Percentiles rank a stretch among this genome's conserved stretches.
phyloP scores from a whole-genome alignment of 2,888 invertebrate genomes.

The Panorpa germanica region DNA sequence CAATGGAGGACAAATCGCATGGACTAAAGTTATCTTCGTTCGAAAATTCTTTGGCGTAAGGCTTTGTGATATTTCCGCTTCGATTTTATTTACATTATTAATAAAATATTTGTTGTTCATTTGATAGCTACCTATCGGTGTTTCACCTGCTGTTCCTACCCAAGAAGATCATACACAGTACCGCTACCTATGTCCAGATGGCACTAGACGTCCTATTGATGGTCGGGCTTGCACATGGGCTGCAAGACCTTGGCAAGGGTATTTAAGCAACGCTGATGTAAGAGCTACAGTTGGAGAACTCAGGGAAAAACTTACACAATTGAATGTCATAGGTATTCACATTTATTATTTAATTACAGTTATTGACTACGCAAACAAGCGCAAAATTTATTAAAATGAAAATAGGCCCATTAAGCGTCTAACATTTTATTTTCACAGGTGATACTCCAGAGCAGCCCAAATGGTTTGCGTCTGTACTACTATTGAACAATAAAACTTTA shows the following conservation, averaged over 20 bases:
- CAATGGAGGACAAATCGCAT: slow-evolving; percentile 70
- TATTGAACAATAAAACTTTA: slow-evolving; percentile 9
- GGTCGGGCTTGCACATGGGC: slow-evolving; percentile 62
- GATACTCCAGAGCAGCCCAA: no score
- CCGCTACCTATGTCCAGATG: slow-evolving; percentile 65
- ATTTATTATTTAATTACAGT: neutral
- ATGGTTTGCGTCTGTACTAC: no score
- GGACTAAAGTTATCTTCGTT: slow-evolving; percentile 66
- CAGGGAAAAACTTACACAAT: slow-evolving; percentile 32
- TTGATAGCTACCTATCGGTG: slow-evolving; percentile 38
- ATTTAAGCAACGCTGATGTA: slow-evolving; percentile 45
- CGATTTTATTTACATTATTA: slow-evolving; percentile 1
- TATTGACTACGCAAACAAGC: no score
- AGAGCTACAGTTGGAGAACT: slow-evolving; percentile 30
- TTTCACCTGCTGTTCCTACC: slow-evolving; percentile 31
- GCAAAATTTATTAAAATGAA: no score
- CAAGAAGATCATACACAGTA: slow-evolving; percentile 44
- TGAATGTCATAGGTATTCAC: slow-evolving; percentile 26
- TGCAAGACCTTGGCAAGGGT: slow-evolving; percentile 68
- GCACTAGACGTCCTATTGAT: slow-evolving; percentile 44
- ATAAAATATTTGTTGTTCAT: neutral
- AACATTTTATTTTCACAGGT: no score
- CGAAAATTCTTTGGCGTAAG: slow-evolving; percentile 60
- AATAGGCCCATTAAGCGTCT: no score
- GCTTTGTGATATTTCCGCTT: slow-evolving; percentile 9